Evolutionary conservation across 2,797 vertebrate species (phyloP).

Genomic region (Chromobotia macracanthus): DNA sequence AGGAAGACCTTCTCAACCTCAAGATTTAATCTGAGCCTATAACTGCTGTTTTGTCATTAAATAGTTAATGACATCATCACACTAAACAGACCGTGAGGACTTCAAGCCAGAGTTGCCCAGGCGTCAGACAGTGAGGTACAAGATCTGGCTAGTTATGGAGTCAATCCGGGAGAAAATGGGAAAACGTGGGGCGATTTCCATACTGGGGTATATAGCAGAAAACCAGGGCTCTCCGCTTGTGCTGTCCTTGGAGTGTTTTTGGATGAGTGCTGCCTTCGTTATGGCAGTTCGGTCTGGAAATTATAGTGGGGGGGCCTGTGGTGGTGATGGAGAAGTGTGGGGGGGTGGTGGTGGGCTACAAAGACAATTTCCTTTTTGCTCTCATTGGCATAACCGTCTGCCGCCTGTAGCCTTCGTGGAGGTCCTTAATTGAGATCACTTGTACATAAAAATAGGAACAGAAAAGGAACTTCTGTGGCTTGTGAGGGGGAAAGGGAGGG

Average conservation of each 20-base stretch:
- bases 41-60: conserved; percentile 77
- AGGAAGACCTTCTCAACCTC: conserved; percentile 65
- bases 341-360: conserved; percentile 67
- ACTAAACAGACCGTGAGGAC: conserved; percentile 36
- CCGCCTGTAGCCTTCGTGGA: conserved; percentile 84
- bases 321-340: conserved; percentile 64
- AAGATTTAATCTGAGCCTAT: conserved; percentile 76
- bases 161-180: conserved; percentile 29
- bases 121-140: conserved; percentile 20
- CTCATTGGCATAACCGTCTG: conserved; percentile 84
- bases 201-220: conserved; percentile 16
- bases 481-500: conserved; percentile 70
- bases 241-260: conserved; percentile 52
- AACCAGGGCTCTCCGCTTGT: conserved; percentile 34
- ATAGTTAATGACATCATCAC: conserved; percentile 76
- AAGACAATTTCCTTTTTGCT: conserved; percentile 84
- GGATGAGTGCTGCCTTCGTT: conserved; percentile 54
- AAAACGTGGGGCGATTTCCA: conserved; percentile 45
- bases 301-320: conserved; percentile 31
- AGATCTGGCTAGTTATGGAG: conserved; percentile 32
- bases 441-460: conserved; percentile 85
- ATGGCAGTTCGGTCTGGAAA: conserved; percentile 60
- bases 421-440: conserved; percentile 90
- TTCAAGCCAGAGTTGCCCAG: conserved; percentile 14
- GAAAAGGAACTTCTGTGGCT: conserved; percentile 83